A percentile compares a stretch with the other conserved stretches of the same genome.
Conservation (phyloP, 2,113 vertebrate species). For the Paralichthys olivaceus region DNA sequence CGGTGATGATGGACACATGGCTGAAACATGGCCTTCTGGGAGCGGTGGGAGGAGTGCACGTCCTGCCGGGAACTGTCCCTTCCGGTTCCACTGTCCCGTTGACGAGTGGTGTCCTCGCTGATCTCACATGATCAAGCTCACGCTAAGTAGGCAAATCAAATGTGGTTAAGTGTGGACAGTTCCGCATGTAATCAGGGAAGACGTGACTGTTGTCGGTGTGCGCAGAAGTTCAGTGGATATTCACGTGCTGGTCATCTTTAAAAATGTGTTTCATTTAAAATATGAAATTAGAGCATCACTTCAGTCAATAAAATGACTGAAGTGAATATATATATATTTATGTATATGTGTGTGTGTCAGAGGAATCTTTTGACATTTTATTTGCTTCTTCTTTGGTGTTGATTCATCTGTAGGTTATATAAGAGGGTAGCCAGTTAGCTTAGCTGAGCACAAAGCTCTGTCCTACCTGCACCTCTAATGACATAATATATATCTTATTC, state of each 20-base stretch:
- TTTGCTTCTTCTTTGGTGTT: no score
- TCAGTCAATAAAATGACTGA: no score
- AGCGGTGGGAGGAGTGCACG: slow-evolving; percentile 79
- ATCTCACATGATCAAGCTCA: slow-evolving; percentile 70
- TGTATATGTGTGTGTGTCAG: no score
- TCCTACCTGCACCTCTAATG: no score
- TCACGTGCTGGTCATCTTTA: neutral
- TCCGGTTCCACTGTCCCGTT: slow-evolving; percentile 62
- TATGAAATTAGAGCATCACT: neutral
- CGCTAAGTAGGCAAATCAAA: slow-evolving; percentile 73
- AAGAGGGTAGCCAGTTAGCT: no score
- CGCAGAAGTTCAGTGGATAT: slow-evolving; percentile 10
- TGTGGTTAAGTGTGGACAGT: slow-evolving; percentile 57
- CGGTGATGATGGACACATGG: slow-evolving; percentile 78
- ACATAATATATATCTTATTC: no score
- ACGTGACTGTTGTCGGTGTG: slow-evolving; percentile 14
- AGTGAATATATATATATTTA: no score
- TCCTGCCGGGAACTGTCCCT: slow-evolving; percentile 80
- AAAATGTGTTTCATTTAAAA: slow-evolving; percentile 9
- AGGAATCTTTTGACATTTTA: no score
- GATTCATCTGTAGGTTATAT: no score
- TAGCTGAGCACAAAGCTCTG: no score
- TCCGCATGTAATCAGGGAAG: slow-evolving; percentile 51
- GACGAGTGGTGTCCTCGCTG: slow-evolving; percentile 70
- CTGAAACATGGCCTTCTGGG: slow-evolving; percentile 81